These are phyloP conservation scores for Probosciger aterrimus DNA, from an alignment of 2,113 vertebrate genomes.

Conservation along the genomic window DNA sequence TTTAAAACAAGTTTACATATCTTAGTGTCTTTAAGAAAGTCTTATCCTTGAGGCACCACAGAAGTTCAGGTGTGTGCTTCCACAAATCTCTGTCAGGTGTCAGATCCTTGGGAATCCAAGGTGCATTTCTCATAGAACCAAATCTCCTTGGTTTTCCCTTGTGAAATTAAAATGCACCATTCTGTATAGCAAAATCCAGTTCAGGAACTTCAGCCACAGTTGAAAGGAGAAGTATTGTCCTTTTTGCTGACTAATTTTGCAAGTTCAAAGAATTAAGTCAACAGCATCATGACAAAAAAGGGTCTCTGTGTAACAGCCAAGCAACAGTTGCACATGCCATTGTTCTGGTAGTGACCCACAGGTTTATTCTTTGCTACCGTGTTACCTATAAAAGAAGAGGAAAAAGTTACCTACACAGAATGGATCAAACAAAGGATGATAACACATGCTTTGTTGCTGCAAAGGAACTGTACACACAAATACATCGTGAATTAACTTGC, in stretches of 20 bases:
- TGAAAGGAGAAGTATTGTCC: background rate
- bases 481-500: background rate
- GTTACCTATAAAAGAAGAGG: constrained; percentile 83
- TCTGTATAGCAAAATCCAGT: background rate
- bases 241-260: background rate
- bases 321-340: background rate
- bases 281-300: background rate
- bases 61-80: background rate
- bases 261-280: background rate
- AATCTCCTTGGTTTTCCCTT: background rate
- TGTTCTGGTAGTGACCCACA: background rate
- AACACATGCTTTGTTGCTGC: background rate
- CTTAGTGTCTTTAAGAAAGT: background rate
- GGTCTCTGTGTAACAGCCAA: constrained; percentile 2
- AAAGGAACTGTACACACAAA: background rate
- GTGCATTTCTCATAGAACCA: background rate
- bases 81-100: background rate
- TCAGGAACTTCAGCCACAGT: background rate
- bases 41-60: background rate
- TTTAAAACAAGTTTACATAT: constrained; percentile 27
- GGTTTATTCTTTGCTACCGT: constrained; percentile 83
- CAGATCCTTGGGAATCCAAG: background rate
- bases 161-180: background rate
- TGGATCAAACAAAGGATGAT: background rate
- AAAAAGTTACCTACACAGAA: background rate